Evolutionary conservation across 2,888 invertebrate genomes (phyloP).

Genomic region (Gibbula magus): DNA sequence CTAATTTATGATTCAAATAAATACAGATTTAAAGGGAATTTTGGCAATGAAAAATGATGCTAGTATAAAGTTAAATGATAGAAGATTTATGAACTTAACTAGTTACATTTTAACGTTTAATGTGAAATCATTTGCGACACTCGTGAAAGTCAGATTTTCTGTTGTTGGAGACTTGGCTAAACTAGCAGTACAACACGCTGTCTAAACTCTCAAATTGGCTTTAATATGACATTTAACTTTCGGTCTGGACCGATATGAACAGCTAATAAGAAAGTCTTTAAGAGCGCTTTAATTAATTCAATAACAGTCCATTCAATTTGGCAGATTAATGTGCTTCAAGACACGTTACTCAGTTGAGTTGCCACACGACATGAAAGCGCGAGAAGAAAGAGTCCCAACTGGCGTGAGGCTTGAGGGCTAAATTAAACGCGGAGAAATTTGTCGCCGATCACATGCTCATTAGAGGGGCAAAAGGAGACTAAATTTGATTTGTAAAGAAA

Average conservation of each 20-base stretch:
- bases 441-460: conserved; percentile 3
- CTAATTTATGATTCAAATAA: too few species aligned
- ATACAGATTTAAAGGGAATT: too few species aligned
- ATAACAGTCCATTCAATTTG: conserved; percentile 23
- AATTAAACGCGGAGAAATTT: conserved; percentile 9
- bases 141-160: too few species aligned
- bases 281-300: conserved; percentile 27
- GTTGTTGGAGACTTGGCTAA: too few species aligned
- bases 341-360: conserved; percentile 8
- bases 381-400: conserved; percentile 21
- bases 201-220: conserved; percentile 14
- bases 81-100: too few species aligned
- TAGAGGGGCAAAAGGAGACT: conserved; percentile 7
- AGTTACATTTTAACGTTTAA: too few species aligned
- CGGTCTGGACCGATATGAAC: background rate
- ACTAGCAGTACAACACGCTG: background rate
- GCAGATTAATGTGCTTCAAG: conserved; percentile 13
- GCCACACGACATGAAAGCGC: conserved; percentile 17
- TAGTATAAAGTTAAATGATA: too few species aligned
- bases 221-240: conserved; percentile 25
- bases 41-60: too few species aligned
- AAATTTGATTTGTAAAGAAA: conserved; percentile 22
- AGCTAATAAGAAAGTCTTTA: conserved; percentile 12
- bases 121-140: too few species aligned
- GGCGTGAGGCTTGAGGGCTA: background rate